Conservation (phyloP, 2,888 invertebrate species). For the Epicampocera succincta region DNA sequence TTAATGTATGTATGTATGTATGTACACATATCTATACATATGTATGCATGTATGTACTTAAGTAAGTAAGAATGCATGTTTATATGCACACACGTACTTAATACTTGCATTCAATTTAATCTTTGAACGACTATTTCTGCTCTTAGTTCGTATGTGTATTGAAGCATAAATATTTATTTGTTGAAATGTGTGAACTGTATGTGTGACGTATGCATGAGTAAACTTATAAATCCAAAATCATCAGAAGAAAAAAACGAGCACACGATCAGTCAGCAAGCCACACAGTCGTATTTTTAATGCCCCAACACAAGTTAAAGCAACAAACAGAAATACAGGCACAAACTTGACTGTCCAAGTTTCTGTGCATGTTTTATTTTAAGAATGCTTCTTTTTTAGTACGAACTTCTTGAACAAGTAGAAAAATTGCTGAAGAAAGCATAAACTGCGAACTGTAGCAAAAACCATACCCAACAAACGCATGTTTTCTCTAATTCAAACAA, state of each 20-base stretch:
- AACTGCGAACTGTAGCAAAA: not conserved
- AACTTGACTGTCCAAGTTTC: not conserved
- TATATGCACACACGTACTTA: conserved; percentile 16
- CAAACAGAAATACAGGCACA: not conserved
- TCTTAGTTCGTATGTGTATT: not conserved
- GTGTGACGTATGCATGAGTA: conserved; percentile 53
- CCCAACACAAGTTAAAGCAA: conserved; percentile 2
- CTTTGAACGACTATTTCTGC: not conserved
- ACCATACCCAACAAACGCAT: no score
- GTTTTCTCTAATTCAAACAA: no score
- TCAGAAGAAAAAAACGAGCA: conserved; percentile 17
- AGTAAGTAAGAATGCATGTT: not conserved
- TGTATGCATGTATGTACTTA: conserved; percentile 1
- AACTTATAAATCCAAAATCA: conserved; percentile 18
- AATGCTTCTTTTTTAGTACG: conserved; percentile 4
- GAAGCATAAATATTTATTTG: conserved; percentile 9
- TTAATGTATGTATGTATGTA: not conserved
- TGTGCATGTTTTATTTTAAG: conserved; percentile 10
- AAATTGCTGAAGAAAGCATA: conserved; percentile 57
- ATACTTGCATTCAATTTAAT: conserved; percentile 26
- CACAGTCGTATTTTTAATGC: not conserved
- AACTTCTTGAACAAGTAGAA: conserved; percentile 29
- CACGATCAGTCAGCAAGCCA: conserved; percentile 7
- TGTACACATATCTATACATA: no score
- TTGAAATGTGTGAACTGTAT: conserved; percentile 1